These are phyloP conservation scores for Ophion costatus DNA, from an alignment of 2,888 invertebrate species.

Conservation along the genomic window DNA sequence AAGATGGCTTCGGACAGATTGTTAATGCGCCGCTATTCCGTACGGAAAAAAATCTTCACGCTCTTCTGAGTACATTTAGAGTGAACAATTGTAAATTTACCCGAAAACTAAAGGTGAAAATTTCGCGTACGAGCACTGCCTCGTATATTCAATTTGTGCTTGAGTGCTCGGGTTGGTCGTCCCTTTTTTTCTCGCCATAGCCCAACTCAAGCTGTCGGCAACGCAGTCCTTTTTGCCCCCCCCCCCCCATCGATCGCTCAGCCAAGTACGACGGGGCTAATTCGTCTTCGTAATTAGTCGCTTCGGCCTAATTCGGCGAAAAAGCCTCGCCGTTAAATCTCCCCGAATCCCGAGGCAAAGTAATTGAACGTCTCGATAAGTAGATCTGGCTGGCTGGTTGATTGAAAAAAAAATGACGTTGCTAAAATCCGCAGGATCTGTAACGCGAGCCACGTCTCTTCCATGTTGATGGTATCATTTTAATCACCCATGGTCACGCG, in stretches of 20 bases:
- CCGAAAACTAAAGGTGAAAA: no score
- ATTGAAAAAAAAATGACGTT: not conserved
- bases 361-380: not conserved
- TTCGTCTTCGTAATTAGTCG: slow-evolving; percentile 1
- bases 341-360: not conserved
- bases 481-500: not conserved
- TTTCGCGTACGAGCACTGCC: no score
- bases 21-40: not conserved
- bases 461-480: not conserved
- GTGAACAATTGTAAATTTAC: no score
- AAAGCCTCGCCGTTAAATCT: not conserved
- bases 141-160: no score
- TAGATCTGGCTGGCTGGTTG: not conserved
- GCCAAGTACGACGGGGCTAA: not conserved
- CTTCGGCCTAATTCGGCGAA: not conserved
- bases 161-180: not conserved
- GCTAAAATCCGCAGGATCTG: not conserved
- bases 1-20: no score
- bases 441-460: not conserved
- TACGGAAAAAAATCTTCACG: not conserved
- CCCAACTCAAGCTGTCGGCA: not conserved
- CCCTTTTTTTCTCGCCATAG: not conserved
- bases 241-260: not conserved
- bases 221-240: not conserved
- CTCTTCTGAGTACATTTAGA: no score